Evolutionary conservation across 1,140 invertebrate species (phyloP).

Genomic region (Heliconius hermathena): DNA sequence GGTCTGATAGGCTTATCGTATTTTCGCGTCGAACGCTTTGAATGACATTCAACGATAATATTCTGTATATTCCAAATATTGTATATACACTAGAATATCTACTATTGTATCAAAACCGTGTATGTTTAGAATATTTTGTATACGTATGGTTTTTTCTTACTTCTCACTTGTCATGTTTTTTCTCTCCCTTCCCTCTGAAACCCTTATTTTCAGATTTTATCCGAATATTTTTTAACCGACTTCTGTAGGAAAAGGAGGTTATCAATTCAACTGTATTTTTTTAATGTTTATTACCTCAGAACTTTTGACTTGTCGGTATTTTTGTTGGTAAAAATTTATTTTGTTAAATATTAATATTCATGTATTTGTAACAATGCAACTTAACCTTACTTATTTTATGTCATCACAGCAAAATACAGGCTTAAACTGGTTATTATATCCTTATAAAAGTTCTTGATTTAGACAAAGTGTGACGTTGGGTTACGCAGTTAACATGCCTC

Average conservation of each 20-base stretch:
- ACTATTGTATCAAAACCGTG: not conserved
- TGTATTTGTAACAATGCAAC: too few species aligned
- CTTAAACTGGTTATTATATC: too few species aligned
- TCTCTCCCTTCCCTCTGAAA: not conserved
- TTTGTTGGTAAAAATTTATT: too few species aligned
- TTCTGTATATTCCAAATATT: constrained; percentile 3
- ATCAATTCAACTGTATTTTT: too few species aligned
- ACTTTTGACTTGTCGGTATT: too few species aligned
- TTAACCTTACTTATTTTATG: too few species aligned
- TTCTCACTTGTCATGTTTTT: not conserved
- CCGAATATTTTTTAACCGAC: too few species aligned
- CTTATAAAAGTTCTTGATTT: not conserved
- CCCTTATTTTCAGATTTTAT: too few species aligned
- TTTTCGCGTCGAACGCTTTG: constrained; percentile 28
- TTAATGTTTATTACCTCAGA: too few species aligned
- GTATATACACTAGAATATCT: not conserved
- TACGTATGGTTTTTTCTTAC: not conserved
- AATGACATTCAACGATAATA: constrained; percentile 26
- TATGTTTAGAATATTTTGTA: constrained; percentile 1
- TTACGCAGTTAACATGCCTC: not conserved
- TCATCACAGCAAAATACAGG: not conserved
- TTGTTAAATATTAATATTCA: too few species aligned
- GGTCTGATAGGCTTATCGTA: constrained; percentile 25
- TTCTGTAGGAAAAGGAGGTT: too few species aligned
- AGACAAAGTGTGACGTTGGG: not conserved